phyloP scores from a whole-genome alignment of 2,113 vertebrate species.

The Centropus unirufus region DNA sequence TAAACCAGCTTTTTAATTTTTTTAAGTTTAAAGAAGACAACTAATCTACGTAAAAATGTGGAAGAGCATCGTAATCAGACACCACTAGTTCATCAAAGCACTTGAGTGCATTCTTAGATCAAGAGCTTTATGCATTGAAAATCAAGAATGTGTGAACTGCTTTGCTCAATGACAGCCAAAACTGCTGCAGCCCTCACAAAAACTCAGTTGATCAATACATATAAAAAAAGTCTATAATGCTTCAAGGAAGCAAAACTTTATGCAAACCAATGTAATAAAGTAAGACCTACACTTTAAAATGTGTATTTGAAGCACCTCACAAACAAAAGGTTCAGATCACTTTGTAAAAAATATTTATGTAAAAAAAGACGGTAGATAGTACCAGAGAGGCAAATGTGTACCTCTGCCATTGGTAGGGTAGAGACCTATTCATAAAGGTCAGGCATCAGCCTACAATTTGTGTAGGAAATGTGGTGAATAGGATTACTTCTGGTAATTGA shows the following conservation, averaged over 20 bases:
- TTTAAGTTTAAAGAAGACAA: conserved; percentile 26
- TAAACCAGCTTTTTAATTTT: conserved; percentile 25
- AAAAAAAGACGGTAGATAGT: neutral
- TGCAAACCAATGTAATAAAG: neutral
- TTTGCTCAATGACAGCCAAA: neutral
- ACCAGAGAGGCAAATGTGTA: neutral
- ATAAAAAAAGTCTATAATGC: neutral
- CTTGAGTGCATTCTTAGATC: neutral
- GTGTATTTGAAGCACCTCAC: neutral
- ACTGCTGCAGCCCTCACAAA: neutral
- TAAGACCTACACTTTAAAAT: neutral
- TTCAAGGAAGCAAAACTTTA: neutral
- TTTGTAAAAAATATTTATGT: neutral
- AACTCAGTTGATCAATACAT: neutral
- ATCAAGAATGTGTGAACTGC: neutral
- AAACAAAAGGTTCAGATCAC: neutral
- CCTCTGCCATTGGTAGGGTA: neutral
- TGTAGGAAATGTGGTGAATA: neutral
- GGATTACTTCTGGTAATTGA: neutral
- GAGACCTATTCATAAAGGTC: neutral
- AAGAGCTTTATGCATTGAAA: neutral
- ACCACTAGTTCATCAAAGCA: neutral
- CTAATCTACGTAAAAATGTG: conserved; percentile 31
- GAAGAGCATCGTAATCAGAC: neutral
- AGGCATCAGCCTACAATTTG: neutral